A percentile compares a stretch with the other conserved stretches of the same genome.
phyloP scores from a whole-genome alignment of 2,113 vertebrate species.

The Speoplatyrhinus poulsoni region DNA sequence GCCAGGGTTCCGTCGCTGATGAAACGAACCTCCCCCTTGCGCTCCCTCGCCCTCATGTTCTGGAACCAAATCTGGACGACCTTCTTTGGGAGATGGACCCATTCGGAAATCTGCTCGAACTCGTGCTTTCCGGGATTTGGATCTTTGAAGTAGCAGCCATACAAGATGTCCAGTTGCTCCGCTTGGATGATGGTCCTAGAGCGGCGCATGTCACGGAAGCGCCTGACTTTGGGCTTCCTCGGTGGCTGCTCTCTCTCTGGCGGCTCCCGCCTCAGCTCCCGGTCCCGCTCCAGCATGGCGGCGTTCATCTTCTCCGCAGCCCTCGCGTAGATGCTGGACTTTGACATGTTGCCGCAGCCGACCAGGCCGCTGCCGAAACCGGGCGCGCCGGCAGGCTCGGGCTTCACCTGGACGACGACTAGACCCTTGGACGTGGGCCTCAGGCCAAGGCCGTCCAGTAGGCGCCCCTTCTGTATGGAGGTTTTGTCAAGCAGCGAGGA shows the following conservation, averaged over 20 bases:
- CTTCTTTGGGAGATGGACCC: slow-evolving; percentile 90
- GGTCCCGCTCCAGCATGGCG: slow-evolving; percentile 60
- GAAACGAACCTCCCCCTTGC: slow-evolving; percentile 88
- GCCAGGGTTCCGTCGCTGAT: slow-evolving; percentile 79
- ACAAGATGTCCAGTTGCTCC: slow-evolving; percentile 88
- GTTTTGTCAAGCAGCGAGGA: slow-evolving; percentile 55
- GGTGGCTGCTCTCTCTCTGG: slow-evolving; percentile 55
- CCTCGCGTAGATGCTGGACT: slow-evolving; percentile 68
- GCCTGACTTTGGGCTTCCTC: slow-evolving; percentile 70
- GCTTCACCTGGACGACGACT: slow-evolving; percentile 78
- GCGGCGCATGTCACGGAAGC: slow-evolving; percentile 79
- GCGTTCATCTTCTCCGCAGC: slow-evolving; percentile 67
- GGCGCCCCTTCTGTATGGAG: slow-evolving; percentile 70
- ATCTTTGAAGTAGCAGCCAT: slow-evolving; percentile 91
- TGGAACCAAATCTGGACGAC: slow-evolving; percentile 96
- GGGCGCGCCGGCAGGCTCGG: slow-evolving; percentile 62
- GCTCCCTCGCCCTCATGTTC: slow-evolving; percentile 89
- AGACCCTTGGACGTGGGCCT: slow-evolving; percentile 74
- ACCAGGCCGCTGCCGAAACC: slow-evolving; percentile 57
- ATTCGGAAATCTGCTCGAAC: slow-evolving; percentile 89
- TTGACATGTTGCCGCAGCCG: slow-evolving; percentile 67
- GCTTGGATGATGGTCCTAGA: slow-evolving; percentile 89
- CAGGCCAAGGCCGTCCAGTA: slow-evolving; percentile 76
- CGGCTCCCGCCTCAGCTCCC: slow-evolving; percentile 53
- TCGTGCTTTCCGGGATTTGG: slow-evolving; percentile 90